Conservation (phyloP, 2,888 invertebrate genomes). For the Ormyrus thymus region DNA sequence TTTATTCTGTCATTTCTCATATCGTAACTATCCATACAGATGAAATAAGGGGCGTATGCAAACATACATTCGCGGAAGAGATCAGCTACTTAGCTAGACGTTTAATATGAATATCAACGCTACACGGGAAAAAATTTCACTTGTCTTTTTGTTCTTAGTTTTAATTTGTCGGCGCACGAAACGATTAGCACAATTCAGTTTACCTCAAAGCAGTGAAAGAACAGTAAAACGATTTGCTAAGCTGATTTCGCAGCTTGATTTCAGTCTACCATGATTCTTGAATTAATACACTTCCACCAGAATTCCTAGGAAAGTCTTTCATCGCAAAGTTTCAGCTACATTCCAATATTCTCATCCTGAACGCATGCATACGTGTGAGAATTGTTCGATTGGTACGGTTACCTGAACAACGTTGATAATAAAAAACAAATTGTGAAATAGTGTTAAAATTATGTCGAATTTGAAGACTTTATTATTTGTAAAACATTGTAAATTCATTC, state of each 20-base stretch:
- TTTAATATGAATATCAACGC: conserved; percentile 61
- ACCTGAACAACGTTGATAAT: conserved; percentile 40
- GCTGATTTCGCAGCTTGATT: conserved; percentile 48
- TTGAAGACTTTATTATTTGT: conserved; percentile 29
- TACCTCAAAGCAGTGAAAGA: conserved; percentile 38
- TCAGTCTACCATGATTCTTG: conserved; percentile 47
- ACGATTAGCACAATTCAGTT: conserved; percentile 57
- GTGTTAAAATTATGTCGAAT: conserved; percentile 39
- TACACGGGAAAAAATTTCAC: conserved; percentile 52
- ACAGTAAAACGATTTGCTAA: conserved; percentile 47
- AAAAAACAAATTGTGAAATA: conserved; percentile 29
- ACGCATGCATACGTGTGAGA: conserved; percentile 40
- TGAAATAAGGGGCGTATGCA: conserved; percentile 69
- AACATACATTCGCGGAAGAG: conserved; percentile 69
- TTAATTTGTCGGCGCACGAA: conserved; percentile 58
- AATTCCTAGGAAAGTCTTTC: conserved; percentile 44
- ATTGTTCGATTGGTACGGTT: conserved; percentile 38
- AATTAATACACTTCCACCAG: conserved; percentile 38
- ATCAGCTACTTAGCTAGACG: conserved; percentile 66
- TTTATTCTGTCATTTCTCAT: conserved; percentile 69
- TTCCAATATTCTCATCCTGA: conserved; percentile 47
- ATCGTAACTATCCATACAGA: conserved; percentile 70
- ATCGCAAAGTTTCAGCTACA: conserved; percentile 39
- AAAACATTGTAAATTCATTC: conserved; percentile 41
- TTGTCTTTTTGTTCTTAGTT: conserved; percentile 51